A percentile compares a stretch with the other conserved stretches of the same genome.
Conservation (phyloP, 1,140 invertebrate species). For the Vanessa atalanta region DNA sequence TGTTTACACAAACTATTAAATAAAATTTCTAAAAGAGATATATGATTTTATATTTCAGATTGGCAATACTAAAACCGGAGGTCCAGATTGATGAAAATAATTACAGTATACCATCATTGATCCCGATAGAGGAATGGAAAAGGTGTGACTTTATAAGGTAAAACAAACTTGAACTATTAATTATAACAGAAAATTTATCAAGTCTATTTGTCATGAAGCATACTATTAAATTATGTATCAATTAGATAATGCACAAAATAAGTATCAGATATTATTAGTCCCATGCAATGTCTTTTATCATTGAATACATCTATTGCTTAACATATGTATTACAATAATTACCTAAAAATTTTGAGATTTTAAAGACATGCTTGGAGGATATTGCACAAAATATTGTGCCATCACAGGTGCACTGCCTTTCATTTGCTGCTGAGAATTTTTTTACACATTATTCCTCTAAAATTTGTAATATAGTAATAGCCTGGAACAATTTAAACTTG, state of each 20-base stretch:
- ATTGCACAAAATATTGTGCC: too few relatives aligned
- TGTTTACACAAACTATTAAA: too few relatives aligned
- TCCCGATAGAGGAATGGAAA: constrained; percentile 81
- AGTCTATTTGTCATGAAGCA: background rate
- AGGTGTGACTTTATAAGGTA: constrained; percentile 79
- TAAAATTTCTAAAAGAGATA: background rate
- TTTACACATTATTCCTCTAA: too few relatives aligned
- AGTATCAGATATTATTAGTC: background rate
- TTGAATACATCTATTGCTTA: background rate
- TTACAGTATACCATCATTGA: constrained; percentile 46
- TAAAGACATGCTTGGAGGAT: too few relatives aligned
- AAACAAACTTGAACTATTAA: background rate
- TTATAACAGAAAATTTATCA: too few relatives aligned
- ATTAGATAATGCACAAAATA: background rate
- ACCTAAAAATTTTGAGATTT: too few relatives aligned
- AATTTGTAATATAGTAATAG: too few relatives aligned
- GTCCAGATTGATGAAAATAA: constrained; percentile 48
- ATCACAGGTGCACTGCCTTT: background rate
- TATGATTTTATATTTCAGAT: constrained; percentile 44
- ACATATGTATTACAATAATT: too few relatives aligned
- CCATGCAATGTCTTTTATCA: too few relatives aligned
- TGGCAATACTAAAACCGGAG: constrained; percentile 69
- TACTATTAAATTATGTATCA: too few relatives aligned
- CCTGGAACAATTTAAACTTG: too few relatives aligned
- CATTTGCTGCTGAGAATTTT: background rate